Evolutionary conservation across 1,140 invertebrate genomes (phyloP), one percentile per base, ranked within the genome.

Genomic region (Chymomyza costata): DNA sequence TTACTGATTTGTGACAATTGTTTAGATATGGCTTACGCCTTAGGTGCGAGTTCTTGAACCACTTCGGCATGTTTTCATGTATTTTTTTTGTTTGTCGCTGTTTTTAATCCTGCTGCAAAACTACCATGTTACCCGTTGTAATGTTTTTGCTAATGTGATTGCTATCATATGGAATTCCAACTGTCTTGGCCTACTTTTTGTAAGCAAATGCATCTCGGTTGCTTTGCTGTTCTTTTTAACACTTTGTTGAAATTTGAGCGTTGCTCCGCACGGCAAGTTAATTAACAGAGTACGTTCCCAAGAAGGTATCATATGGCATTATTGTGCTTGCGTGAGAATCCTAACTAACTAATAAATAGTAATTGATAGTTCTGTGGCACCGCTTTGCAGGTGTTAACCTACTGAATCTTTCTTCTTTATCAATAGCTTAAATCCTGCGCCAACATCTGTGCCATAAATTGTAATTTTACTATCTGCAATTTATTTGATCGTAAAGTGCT

Each of bases 101-200:
- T 45, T 54, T 55, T 53, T 73, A 80, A 80, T 80, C 74, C 59
- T 44, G 56, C 61, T 80, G 73, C 67, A 73, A 68, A 80, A 81
- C 73, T 80, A 7, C 8, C 5, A 14, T 6, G 8, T 34, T 13
- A 13, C 8, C 3, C 35, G 5, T 38, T 13, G 14, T 38, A 14
- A 38, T 10, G 15, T 14, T n/a, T n/a, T 3, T 25, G 30, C 70
- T 76, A 76, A 76, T 76, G 71, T 76, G 71, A 76, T 76, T 66
- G 62, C 13, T 66, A 74, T 74, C 70, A 37, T 28, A 10, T 38
- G 8, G 32, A 10, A 10, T 30, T 40, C 8, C 38, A 31, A 25
- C 35, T 32, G n/a, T 21, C 2, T 18, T 18, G 28, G 25, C 15
- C 19, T 38, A 31, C 19, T 16, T 45, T 43, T 38, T 14, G 11